These are phyloP conservation scores for Cheilosia grossa DNA, from an alignment of 2,888 invertebrate genomes.

Conservation along the genomic window DNA sequence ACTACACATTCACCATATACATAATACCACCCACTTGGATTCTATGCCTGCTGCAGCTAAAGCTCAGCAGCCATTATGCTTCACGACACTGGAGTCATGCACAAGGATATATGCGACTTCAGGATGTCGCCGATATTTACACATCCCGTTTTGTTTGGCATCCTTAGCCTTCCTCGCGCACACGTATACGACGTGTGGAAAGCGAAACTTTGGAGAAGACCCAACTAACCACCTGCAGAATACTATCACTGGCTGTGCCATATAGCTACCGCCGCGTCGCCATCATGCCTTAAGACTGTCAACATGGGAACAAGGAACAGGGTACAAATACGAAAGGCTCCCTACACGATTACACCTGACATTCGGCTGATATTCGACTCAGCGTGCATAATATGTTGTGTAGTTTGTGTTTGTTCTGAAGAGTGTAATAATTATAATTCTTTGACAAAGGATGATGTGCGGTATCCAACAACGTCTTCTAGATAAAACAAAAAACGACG, in stretches of 20 bases:
- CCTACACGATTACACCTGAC: conserved; percentile 30
- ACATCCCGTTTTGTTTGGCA: conserved; percentile 64
- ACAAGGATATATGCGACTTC: conserved; percentile 67
- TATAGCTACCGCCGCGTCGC: not conserved
- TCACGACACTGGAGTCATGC: conserved; percentile 53
- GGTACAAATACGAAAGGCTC: not conserved
- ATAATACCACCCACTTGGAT: conserved; percentile 27
- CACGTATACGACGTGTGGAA: conserved; percentile 30
- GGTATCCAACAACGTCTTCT: conserved; percentile 71
- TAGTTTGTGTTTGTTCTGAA: conserved; percentile 65
- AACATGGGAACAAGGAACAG: conserved; percentile 21
- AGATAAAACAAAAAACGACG: conserved; percentile 46
- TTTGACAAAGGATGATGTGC: conserved; percentile 72
- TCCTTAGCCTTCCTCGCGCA: conserved; percentile 45
- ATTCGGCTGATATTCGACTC: conserved; percentile 58
- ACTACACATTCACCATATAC: conserved; percentile 27
- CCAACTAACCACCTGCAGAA: conserved; percentile 64
- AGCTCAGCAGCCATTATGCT: conserved; percentile 54
- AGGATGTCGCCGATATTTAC: conserved; percentile 72
- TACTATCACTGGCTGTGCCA: conserved; percentile 41
- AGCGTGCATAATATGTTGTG: conserved; percentile 36
- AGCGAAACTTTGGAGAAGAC: conserved; percentile 65
- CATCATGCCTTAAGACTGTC: conserved; percentile 20
- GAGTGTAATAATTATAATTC: conserved; percentile 75
- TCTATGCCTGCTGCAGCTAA: conserved; percentile 48